Evolutionary conservation across 2,797 vertebrate genomes (phyloP).

Genomic region (Heterohyrax brucei): DNA sequence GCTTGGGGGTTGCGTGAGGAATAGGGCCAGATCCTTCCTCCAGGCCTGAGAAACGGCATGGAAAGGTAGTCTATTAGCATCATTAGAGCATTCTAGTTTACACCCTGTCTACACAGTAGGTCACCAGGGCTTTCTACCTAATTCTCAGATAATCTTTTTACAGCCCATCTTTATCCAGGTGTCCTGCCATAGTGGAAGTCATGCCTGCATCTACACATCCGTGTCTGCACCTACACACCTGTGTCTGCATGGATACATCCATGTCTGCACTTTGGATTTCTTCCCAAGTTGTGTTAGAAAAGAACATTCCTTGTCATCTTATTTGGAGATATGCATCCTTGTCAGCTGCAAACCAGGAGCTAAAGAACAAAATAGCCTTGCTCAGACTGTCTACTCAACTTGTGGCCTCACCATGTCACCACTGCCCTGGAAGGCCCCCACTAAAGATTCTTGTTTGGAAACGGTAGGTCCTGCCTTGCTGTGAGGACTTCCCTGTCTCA

Average conservation of each 20-base stretch:
- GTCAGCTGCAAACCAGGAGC: background rate
- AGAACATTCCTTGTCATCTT: conserved; percentile 23
- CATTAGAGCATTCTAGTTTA: background rate
- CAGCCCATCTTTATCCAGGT: background rate
- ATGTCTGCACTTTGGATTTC: conserved; percentile 17
- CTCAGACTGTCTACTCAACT: background rate
- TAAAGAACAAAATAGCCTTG: conserved; percentile 13
- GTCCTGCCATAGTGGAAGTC: background rate
- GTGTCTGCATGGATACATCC: background rate
- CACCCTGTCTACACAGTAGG: background rate
- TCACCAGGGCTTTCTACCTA: background rate
- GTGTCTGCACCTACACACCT: background rate
- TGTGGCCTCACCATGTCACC: background rate
- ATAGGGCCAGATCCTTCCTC: background rate
- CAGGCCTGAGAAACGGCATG: background rate
- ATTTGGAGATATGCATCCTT: conserved; percentile 4
- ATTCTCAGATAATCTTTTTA: background rate
- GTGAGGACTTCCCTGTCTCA: background rate
- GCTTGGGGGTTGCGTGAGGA: background rate
- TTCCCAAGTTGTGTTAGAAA: background rate
- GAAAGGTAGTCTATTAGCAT: background rate
- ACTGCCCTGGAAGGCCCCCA: background rate
- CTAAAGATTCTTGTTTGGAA: background rate
- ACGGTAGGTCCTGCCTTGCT: background rate
- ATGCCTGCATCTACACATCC: too few species aligned